Conservation (phyloP, 1,140 invertebrate genomes). For the Lasioglossum albipes region DNA sequence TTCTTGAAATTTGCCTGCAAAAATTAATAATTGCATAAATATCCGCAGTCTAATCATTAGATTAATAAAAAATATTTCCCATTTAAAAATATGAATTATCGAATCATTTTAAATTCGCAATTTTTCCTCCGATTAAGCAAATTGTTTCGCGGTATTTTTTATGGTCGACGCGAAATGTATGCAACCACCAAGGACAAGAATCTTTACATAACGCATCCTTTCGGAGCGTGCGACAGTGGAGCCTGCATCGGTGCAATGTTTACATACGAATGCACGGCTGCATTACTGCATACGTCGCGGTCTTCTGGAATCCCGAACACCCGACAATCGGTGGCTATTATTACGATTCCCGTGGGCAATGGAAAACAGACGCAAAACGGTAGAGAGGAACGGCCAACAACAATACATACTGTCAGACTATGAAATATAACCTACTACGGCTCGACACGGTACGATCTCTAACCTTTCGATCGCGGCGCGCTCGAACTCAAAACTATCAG, state of each 20-base stretch:
- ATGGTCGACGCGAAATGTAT: background rate
- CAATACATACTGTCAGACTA: background rate
- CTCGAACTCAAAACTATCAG: no score
- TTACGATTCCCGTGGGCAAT: background rate
- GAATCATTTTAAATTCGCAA: no score
- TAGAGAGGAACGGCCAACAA: background rate
- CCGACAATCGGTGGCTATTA: background rate
- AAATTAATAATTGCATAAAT: no score
- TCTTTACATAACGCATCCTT: conserved; percentile 45
- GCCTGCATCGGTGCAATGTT: conserved; percentile 13
- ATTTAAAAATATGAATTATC: background rate
- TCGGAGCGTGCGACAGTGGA: conserved; percentile 16
- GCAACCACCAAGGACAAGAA: conserved; percentile 33
- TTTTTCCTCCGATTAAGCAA: no score
- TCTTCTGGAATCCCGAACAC: background rate
- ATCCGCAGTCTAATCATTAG: no score
- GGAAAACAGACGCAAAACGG: background rate
- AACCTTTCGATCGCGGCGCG: no score
- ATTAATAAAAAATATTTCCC: background rate
- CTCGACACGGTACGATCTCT: background rate
- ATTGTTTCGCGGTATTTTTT: no score
- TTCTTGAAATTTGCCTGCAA: no score
- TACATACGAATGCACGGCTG: background rate
- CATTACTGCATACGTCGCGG: background rate
- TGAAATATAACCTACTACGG: conserved; percentile 34